Evolutionary conservation across 2,797 vertebrate species (phyloP).

Genomic region (Typhlichthys eigenmanni): DNA sequence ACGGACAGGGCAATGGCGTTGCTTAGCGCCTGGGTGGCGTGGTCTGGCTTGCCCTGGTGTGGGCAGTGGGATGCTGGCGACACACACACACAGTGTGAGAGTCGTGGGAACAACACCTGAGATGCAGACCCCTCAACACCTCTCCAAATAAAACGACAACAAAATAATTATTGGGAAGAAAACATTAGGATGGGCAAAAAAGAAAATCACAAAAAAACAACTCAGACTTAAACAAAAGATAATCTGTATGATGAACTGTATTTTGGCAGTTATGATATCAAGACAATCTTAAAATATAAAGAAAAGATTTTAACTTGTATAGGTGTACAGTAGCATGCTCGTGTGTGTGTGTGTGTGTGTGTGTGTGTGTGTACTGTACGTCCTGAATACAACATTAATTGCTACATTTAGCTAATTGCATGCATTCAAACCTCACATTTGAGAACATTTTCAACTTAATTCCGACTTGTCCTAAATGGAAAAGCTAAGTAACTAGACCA

Average conservation of each 20-base stretch:
- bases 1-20: constrained; percentile 84
- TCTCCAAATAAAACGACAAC: neutral
- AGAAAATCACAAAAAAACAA: too few relatives aligned
- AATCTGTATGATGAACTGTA: too few relatives aligned
- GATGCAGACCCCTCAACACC: neutral
- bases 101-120: neutral
- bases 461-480: neutral
- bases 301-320: neutral
- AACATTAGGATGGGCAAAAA: too few relatives aligned
- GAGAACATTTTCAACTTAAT: neutral
- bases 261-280: neutral
- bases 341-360: too few relatives aligned
- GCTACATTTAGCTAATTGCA: too few relatives aligned
- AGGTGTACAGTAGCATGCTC: neutral
- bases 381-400: too few relatives aligned
- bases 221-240: too few relatives aligned
- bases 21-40: constrained; percentile 64
- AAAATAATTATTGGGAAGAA: too few relatives aligned
- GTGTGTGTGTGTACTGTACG: too few relatives aligned
- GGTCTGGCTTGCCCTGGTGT: constrained; percentile 80
- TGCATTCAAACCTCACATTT: neutral
- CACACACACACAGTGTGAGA: neutral
- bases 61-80: constrained; percentile 79
- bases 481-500: neutral
- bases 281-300: neutral